phyloP scores from a whole-genome alignment of 1,140 invertebrate species.

The Lepeophtheirus salmonis region DNA sequence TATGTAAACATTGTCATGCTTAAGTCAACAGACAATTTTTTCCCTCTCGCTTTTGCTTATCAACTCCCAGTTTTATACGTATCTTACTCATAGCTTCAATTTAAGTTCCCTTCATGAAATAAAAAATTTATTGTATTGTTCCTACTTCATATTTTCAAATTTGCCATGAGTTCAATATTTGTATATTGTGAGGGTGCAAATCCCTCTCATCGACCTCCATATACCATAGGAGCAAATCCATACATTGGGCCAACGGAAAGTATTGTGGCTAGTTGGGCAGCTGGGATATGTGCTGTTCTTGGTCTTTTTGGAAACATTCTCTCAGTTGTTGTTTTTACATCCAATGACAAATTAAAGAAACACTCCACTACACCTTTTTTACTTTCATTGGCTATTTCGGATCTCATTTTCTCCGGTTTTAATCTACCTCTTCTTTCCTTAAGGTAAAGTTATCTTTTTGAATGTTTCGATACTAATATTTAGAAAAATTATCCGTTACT shows the following conservation, averaged over 20 bases:
- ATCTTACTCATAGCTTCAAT: too few species aligned
- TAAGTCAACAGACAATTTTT: neutral
- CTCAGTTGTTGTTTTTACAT: neutral
- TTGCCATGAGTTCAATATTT: neutral
- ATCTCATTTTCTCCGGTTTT: slow-evolving; percentile 11
- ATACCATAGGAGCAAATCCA: neutral
- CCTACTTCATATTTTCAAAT: too few species aligned
- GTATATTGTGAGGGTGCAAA: neutral
- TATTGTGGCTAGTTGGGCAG: neutral
- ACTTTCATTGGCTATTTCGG: slow-evolving; percentile 9
- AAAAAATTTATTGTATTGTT: too few species aligned
- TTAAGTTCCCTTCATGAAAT: too few species aligned
- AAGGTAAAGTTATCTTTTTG: neutral
- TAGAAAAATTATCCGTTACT: too few species aligned
- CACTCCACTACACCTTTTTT: slow-evolving; percentile 9
- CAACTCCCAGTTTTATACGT: too few species aligned
- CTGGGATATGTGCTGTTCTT: neutral
- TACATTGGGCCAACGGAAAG: neutral
- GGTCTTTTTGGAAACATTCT: slow-evolving; percentile 1
- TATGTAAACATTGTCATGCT: too few species aligned
- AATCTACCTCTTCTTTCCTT: slow-evolving; percentile 7
- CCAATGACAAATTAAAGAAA: neutral
- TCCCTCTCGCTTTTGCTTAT: too few species aligned
- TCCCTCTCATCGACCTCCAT: neutral
- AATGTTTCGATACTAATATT: too few species aligned